Conservation (phyloP, 1,140 invertebrate species). For the Babylonia areolata region DNA sequence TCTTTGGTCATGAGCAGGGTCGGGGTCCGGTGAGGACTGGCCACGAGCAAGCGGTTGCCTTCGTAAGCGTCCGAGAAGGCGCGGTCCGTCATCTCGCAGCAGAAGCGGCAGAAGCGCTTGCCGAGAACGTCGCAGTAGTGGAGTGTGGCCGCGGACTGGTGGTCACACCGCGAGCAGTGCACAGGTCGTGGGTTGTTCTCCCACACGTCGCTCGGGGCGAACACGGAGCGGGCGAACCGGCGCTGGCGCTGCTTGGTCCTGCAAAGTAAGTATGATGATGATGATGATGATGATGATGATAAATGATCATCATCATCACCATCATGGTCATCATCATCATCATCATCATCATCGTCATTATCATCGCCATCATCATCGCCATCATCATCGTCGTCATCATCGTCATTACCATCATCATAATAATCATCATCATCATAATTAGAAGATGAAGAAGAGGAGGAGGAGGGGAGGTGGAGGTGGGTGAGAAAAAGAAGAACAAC, state of each 20-base stretch:
- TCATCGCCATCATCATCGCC: too few species aligned
- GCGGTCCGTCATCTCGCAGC: conserved; percentile 5
- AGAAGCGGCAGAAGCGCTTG: conserved; percentile 25
- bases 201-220: not conserved
- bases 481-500: too few species aligned
- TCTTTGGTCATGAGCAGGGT: not conserved
- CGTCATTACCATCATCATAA: too few species aligned
- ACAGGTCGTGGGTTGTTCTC: conserved; percentile 16
- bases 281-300: too few species aligned
- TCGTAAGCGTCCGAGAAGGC: not conserved
- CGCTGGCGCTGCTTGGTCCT: not conserved
- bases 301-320: too few species aligned
- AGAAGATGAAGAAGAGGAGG: too few species aligned
- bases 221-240: conserved; percentile 3
- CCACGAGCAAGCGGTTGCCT: not conserved
- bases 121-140: conserved; percentile 29
- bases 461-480: too few species aligned
- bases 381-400: too few species aligned
- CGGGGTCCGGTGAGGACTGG: conserved; percentile 14
- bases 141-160: conserved; percentile 19
- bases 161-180: conserved; percentile 3
- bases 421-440: too few species aligned
- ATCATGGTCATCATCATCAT: too few species aligned
- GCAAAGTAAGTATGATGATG: not conserved
- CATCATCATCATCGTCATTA: too few species aligned